Conservation (phyloP, 1,140 invertebrate species). For the Tetranychus cinnabarinus region DNA sequence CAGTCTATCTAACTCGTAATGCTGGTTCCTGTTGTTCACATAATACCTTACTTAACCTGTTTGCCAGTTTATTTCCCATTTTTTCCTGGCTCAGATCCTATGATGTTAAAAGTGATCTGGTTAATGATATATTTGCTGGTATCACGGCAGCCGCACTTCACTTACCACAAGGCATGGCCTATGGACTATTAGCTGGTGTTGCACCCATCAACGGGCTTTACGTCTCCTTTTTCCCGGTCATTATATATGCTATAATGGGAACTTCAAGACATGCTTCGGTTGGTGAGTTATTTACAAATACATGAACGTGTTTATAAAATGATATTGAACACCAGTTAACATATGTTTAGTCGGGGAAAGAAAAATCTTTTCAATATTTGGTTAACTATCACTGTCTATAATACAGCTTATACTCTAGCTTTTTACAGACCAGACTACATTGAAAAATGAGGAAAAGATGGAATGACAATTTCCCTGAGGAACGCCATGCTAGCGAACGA, state of each 20-base stretch:
- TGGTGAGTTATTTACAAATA: constrained; percentile 24
- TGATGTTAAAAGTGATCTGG: constrained; percentile 1
- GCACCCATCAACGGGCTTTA: constrained; percentile 72
- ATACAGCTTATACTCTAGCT: too few species aligned
- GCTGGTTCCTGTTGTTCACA: background rate
- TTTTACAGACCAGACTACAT: too few species aligned
- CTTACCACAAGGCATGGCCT: constrained; percentile 83
- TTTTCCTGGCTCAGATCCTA: constrained; percentile 4
- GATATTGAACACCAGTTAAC: too few species aligned
- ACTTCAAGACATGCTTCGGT: constrained; percentile 77
- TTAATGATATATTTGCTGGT: constrained; percentile 28
- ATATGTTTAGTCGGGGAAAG: too few species aligned
- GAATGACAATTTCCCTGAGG: too few species aligned
- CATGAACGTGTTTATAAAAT: too few species aligned
- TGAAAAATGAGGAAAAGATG: too few species aligned
- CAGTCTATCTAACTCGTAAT: background rate
- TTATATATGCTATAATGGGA: constrained; percentile 69
- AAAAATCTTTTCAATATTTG: too few species aligned
- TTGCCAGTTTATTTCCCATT: constrained; percentile 3
- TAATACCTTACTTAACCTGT: background rate
- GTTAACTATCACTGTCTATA: too few species aligned
- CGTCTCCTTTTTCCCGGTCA: constrained; percentile 76
- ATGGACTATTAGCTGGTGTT: constrained; percentile 61
- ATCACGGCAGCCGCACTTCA: constrained; percentile 77
- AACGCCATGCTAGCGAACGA: too few species aligned